A percentile compares a stretch with the other conserved stretches of the same genome.
phyloP scores from a whole-genome alignment of 2,888 invertebrate species.

The Cephus pygmeus region DNA sequence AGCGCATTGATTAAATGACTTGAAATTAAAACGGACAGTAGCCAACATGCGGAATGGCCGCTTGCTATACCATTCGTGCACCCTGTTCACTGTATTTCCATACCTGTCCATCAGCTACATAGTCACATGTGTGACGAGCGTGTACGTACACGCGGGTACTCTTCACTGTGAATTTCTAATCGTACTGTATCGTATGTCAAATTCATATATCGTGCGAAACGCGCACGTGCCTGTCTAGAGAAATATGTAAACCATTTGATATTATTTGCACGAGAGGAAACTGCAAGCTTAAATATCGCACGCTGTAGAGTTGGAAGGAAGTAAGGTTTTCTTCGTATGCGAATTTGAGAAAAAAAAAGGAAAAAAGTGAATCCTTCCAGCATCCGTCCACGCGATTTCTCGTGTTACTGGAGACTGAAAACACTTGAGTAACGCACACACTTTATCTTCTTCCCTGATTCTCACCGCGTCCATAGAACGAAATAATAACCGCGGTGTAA shows the following conservation, averaged over 20 bases:
- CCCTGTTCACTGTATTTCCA: not conserved
- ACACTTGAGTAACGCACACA: no score
- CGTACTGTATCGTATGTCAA: not conserved
- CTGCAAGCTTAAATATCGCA: not conserved
- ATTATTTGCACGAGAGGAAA: not conserved
- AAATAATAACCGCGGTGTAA: conserved; percentile 46
- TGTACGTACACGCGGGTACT: not conserved
- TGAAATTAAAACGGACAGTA: conserved; percentile 39
- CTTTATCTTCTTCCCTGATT: no score
- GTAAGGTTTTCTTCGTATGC: not conserved
- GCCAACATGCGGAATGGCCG: conserved; percentile 16
- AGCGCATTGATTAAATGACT: conserved; percentile 51
- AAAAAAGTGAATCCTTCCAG: not conserved
- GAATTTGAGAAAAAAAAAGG: no score
- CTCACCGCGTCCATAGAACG: conserved; percentile 23
- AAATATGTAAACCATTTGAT: not conserved
- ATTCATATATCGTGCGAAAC: not conserved
- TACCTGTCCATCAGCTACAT: not conserved
- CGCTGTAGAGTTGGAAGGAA: not conserved
- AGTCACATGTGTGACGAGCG: not conserved
- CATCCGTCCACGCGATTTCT: no score
- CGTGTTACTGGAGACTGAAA: no score
- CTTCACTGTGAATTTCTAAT: not conserved
- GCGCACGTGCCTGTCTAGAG: no score
- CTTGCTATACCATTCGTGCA: not conserved